Conservation (phyloP, 2,888 invertebrate species). For the Chrysotoxum bicinctum region DNA sequence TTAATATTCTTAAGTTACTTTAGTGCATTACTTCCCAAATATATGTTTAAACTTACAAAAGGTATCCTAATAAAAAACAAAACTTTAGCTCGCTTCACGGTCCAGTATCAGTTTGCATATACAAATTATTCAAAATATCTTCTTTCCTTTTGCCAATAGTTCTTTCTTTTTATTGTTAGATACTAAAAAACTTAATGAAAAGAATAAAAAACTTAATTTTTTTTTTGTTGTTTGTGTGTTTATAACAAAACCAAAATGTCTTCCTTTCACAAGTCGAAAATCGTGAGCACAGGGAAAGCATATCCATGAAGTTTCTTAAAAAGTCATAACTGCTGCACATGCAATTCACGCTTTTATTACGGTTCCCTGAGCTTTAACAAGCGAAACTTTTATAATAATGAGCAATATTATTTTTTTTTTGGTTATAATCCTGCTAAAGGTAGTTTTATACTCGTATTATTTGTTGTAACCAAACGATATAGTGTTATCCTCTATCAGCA, state of each 20-base stretch:
- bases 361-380: conserved; percentile 31
- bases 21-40: no score
- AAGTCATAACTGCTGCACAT: conserved; percentile 12
- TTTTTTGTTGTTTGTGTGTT: neutral
- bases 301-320: conserved; percentile 24
- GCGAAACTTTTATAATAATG: conserved; percentile 56
- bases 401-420: conserved; percentile 13
- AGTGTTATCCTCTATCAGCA: neutral
- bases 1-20: no score
- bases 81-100: no score
- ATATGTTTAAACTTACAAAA: no score
- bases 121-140: no score
- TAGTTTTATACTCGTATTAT: neutral
- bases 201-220: neutral
- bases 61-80: no score
- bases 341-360: conserved; percentile 50
- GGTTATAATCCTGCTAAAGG: neutral
- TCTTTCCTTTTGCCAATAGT: neutral
- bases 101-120: no score
- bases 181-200: neutral
- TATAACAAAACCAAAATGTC: neutral
- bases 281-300: conserved; percentile 2
- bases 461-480: neutral
- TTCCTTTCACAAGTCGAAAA: neutral
- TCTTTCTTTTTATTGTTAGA: neutral